Conservation (phyloP, 2,113 vertebrate species). For the Tychaedon coryphoeus region DNA sequence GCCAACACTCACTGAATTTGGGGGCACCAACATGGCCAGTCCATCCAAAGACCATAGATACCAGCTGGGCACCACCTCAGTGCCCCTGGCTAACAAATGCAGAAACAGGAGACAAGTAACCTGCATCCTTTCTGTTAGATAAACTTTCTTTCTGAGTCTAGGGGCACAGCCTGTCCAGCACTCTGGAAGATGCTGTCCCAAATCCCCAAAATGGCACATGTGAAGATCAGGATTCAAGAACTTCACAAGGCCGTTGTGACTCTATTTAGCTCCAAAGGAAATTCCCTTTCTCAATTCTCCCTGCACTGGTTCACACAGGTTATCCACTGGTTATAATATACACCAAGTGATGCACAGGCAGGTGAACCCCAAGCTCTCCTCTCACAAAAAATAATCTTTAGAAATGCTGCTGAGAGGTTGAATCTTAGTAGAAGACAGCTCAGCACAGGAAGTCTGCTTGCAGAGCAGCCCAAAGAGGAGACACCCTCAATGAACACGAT, state of each 20-base stretch:
- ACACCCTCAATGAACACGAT: neutral
- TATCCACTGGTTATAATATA: too few relatives aligned
- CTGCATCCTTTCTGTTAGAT: neutral
- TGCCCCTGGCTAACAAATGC: neutral
- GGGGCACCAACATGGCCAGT: rapidly evolving
- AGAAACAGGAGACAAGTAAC: neutral
- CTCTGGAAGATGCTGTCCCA: neutral
- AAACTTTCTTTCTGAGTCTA: neutral
- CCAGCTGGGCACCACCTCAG: neutral
- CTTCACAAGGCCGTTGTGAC: neutral
- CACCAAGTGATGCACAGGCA: neutral
- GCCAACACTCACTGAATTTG: neutral
- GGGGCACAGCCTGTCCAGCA: rapidly evolving
- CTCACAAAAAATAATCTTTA: neutral
- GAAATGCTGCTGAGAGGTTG: neutral
- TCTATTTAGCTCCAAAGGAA: neutral
- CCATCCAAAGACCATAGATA: rapidly evolving
- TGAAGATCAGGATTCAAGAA: neutral
- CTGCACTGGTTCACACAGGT: neutral
- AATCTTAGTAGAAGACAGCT: neutral
- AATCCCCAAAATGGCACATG: rapidly evolving
- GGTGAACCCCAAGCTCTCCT: neutral
- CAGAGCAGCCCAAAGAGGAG: neutral
- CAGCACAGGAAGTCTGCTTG: rapidly evolving
- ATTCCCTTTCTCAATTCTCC: neutral